phyloP scores from a whole-genome alignment of 2,888 invertebrate species.

The Trissonchulus sp. region DNA sequence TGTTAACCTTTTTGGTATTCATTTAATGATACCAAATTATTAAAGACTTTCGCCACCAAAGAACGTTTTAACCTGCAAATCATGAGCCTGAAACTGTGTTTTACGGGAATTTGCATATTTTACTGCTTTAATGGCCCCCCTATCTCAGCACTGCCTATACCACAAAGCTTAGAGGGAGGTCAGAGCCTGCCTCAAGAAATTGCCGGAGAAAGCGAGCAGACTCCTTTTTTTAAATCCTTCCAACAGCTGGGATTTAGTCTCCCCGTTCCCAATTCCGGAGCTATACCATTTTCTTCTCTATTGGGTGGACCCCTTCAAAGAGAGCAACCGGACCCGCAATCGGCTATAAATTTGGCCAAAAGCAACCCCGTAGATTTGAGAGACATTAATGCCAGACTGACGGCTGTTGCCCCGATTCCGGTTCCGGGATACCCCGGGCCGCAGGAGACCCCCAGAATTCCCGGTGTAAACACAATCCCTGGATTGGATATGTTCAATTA shows the following conservation, averaged over 20 bases:
- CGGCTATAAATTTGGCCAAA: slow-evolving; percentile 3
- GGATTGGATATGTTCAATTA: slow-evolving; percentile 53
- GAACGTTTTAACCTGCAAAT: too few species aligned
- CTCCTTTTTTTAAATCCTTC: background rate
- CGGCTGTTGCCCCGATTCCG: slow-evolving; percentile 50
- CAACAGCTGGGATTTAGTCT: background rate
- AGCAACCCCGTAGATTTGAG: slow-evolving; percentile 24
- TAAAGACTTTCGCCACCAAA: too few species aligned
- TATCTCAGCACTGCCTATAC: too few species aligned
- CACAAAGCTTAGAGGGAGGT: too few species aligned
- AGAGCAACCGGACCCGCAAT: slow-evolving; percentile 7
- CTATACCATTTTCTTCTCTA: background rate
- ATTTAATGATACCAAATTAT: too few species aligned
- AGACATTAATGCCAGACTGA: slow-evolving; percentile 42
- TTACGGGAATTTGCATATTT: too few species aligned
- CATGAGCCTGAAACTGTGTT: too few species aligned
- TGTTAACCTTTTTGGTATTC: too few species aligned
- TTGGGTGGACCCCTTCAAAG: background rate
- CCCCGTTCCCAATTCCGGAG: background rate
- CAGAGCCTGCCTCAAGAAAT: too few species aligned
- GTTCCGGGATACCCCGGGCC: slow-evolving; percentile 48
- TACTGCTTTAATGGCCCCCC: too few species aligned
- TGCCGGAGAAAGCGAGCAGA: background rate
- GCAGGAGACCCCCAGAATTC: slow-evolving; percentile 48
- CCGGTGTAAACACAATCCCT: slow-evolving; percentile 52